Base-by-base conservation (phyloP, 2,888 invertebrate genomes). In the Mimas tiliae region DNA sequence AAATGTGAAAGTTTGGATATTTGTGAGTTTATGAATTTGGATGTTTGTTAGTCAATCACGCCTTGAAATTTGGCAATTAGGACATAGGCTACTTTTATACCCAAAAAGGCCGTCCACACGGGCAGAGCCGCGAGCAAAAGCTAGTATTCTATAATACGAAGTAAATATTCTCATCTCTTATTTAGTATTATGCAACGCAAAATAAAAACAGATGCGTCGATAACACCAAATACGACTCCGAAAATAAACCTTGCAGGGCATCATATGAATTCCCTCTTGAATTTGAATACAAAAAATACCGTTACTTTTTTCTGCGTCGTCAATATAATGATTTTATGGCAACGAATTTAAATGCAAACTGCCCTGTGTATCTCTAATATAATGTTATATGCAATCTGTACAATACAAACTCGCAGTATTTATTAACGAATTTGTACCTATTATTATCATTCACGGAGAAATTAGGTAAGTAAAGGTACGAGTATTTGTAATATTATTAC, bases 271-370 rank as follows among this genome's bases (percentile, higher is more conserved):
- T 58, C 14, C 12, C 34, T 52, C 11, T n/a, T 42, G 12, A 16
- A 62, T 27, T 19, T 21, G 51, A 45, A 42, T 52, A 62, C n/a
- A 34, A 45, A 7, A 62, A 19, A 12, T 58, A 58, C 58, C 19
- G 58, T 58, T 58, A 58, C 16, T 58, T 58, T 58, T 58, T 38
- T 58, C 38, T n/a, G 42, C 42, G n/a, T n/a, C 33, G 11, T 34
- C 51, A 42, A n/a, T 42, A 65, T 38, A 38, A 53, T 47, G 38
- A 38, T 45, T 27, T 50, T 47, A 63, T 11, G 3, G 27, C 47
- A 45, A 12, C 14, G 16, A 45, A 64, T 16, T 53, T 64, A 27
- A 27, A 64, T 47, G 33, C 53, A 48, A 63, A 47, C 12, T 12
- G 33, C 14, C 16, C 4, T 53, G 6, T 63, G 27, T 53, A 55